A percentile compares a stretch with the other conserved stretches of the same genome.
Evolutionary conservation across 1,140 invertebrate species (phyloP).

Genomic region (Yoshiicerus persimilis): DNA sequence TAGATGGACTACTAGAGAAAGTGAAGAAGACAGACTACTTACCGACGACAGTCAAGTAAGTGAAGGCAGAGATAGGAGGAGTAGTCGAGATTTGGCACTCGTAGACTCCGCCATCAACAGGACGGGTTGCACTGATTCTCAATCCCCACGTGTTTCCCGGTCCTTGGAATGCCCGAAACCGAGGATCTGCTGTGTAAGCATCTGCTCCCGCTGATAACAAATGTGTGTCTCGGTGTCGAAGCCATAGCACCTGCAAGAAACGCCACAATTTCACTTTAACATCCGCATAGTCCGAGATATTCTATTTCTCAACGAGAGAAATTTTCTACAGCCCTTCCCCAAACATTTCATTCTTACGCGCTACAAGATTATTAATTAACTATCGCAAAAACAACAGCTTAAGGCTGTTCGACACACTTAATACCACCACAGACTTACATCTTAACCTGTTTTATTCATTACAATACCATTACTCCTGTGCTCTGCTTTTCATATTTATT

Average conservation of each 20-base stretch:
- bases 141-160: constrained; percentile 54
- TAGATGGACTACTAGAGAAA: neutral
- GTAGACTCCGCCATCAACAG: constrained; percentile 51
- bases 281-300: neutral
- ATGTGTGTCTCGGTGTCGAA: constrained; percentile 48
- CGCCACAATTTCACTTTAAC: neutral
- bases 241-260: constrained; percentile 44
- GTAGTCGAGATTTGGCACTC: constrained; percentile 53
- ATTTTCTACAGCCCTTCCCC: too few relatives aligned
- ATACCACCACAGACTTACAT: too few relatives aligned
- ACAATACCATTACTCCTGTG: too few relatives aligned
- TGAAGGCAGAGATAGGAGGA: constrained; percentile 53
- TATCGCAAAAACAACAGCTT: too few relatives aligned
- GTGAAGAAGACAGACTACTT: constrained; percentile 28
- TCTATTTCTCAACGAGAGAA: too few relatives aligned
- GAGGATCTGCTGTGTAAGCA: constrained; percentile 43
- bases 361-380: too few relatives aligned
- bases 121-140: constrained; percentile 55
- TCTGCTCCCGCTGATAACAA: constrained; percentile 44
- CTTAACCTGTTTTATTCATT: too few relatives aligned
- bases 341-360: neutral
- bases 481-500: too few relatives aligned
- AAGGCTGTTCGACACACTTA: too few relatives aligned
- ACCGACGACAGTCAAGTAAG: constrained; percentile 54
- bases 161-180: constrained; percentile 45